Percentiles rank a stretch among this genome's conserved stretches.
Evolutionary conservation across 2,113 vertebrate species (phyloP).

Genomic region (Rhinolophus ferrumequinum): DNA sequence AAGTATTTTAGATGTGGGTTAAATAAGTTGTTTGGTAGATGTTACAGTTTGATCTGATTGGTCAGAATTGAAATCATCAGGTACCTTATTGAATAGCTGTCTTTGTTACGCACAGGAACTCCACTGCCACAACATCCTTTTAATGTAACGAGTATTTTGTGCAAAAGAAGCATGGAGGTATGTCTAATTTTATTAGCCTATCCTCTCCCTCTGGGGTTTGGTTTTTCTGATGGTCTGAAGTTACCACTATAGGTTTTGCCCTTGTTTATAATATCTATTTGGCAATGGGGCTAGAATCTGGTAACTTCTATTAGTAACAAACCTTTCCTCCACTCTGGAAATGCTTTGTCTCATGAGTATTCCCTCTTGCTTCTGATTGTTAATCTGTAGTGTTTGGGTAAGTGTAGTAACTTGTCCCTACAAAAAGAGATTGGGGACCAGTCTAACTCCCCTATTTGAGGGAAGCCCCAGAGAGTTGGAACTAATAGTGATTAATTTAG

Average conservation of each 20-base stretch:
- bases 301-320: not conserved
- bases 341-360: not conserved
- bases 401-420: slow-evolving; percentile 13
- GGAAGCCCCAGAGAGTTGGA: slow-evolving; percentile 15
- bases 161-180: not conserved
- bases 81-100: not conserved
- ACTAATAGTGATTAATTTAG: slow-evolving; percentile 34
- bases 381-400: slow-evolving; percentile 29
- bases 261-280: not conserved
- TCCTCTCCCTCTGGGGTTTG: not conserved
- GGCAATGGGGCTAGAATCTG: not conserved
- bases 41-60: slow-evolving; percentile 12
- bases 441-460: slow-evolving; percentile 26
- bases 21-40: slow-evolving; percentile 18
- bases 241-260: slow-evolving; percentile 21
- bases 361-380: not conserved
- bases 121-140: not conserved
- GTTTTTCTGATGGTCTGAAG: slow-evolving; percentile 29
- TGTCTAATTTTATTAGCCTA: slow-evolving; percentile 1
- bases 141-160: slow-evolving; percentile 7
- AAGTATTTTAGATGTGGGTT: slow-evolving; percentile 38
- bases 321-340: not conserved
- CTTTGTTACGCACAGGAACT: slow-evolving; percentile 25
- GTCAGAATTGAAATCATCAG: slow-evolving; percentile 15
- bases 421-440: not conserved